Base-by-base conservation (phyloP, 2,113 vertebrate genomes). In the Tonatia bakeri region DNA sequence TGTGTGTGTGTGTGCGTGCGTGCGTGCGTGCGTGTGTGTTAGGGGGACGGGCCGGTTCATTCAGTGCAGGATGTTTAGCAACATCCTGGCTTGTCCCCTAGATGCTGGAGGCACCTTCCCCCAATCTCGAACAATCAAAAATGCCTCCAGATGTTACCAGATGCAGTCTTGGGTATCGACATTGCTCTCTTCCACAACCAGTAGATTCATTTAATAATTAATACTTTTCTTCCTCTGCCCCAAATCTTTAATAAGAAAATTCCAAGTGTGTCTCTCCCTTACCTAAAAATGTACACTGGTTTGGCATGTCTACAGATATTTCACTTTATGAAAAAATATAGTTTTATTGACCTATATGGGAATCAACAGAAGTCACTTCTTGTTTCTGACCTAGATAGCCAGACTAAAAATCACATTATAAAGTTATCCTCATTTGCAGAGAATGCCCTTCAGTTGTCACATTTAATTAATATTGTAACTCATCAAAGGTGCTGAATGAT, bases 381-480 rank as follows among this genome's bases (percentile, higher is more conserved):
- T 75, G 10, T 73, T 52, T 43, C 70, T 33, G 17, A 89, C 13
- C 82, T 83, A 70, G 36, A 59, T 87, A 50, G 64, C 77, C 91
- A 85, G 38, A 28, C 84, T 59, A 76, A 91, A 96, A 90, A 88
- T 94, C 59, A 43, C 79, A 61, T 77, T 43, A 94, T 64, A 87
- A 79, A 85, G 4, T 91, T 90, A 85, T 47, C 33, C 54, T 90
- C 40, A 95, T 96, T 94, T 95, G 87, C 96, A 97, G 93, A 61
- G 9, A 59, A 40, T 92, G 92, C 80, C 90, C 96, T 97, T 97
- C 94, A 61, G 31, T 52, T 81, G n/a, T 77, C 92, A 59, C 95
- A 76, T 95, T 97, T 93, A 92, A 96, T 96, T 91, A 96, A 85
- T 96, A 97, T 47, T 77, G 76, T 20, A 94, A 92, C 64, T 94